Percentiles rank a stretch among this genome's conserved stretches.
Evolutionary conservation across 2,797 vertebrate genomes (phyloP).

Genomic region (Enteromius paludinosus): DNA sequence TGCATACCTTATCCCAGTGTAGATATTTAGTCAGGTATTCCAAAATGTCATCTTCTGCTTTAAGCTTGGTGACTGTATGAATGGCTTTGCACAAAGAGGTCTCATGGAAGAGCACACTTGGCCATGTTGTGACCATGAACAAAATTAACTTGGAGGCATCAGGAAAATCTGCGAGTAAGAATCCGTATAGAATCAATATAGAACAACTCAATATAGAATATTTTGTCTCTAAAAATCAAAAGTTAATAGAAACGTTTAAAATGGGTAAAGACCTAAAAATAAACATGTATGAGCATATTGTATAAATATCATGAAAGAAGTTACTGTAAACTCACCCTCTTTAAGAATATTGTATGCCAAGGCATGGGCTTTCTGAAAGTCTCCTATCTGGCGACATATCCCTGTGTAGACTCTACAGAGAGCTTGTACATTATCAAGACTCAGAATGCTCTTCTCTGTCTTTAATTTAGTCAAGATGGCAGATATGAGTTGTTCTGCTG

Average conservation of each 20-base stretch:
- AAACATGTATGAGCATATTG: background rate
- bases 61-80: conserved; percentile 83
- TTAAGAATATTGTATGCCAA: conserved; percentile 89
- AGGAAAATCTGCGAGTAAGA: conserved; percentile 81
- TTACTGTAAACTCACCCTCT: conserved; percentile 80
- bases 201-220: background rate
- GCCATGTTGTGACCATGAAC: conserved; percentile 91
- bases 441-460: conserved; percentile 72
- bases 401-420: conserved; percentile 90
- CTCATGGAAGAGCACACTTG: conserved; percentile 79
- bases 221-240: background rate
- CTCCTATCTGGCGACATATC: conserved; percentile 85
- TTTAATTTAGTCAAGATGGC: conserved; percentile 86
- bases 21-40: conserved; percentile 83
- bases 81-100: conserved; percentile 87
- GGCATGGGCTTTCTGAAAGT: conserved; percentile 85
- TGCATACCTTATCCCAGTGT: conserved; percentile 90
- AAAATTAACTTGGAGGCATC: conserved; percentile 86
- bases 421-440: conserved; percentile 78
- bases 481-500: conserved; percentile 79
- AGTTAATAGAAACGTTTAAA: background rate
- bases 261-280: background rate
- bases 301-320: background rate
- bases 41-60: conserved; percentile 77
- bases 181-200: background rate